Base-by-base conservation (phyloP, 2,888 invertebrate species). In the Ormyrus labotus region DNA sequence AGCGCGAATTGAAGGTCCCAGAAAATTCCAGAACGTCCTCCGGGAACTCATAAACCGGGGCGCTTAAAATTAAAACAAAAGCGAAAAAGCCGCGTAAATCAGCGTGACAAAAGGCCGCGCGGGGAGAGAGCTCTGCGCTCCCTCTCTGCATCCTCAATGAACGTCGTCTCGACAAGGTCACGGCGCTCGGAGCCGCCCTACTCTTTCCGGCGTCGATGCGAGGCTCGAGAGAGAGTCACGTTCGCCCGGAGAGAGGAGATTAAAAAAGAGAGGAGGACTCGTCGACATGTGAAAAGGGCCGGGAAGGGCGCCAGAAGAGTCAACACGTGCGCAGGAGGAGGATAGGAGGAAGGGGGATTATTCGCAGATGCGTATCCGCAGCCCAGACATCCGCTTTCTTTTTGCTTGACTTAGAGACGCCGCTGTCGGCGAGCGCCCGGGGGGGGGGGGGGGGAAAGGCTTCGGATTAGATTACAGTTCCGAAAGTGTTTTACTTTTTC, bases 81-180 rank as follows among this genome's bases (percentile, higher is more conserved):
- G 34, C 34, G 34, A 55, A 45, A 11, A 65, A 58, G 53, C 51
- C 2, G 8, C 10, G n/a, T 57, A 50, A 63, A 57, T n/a, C 55
- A 34, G 48, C 11, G 69, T 57, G 7, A 57, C 57, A 60, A 47
- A 61, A 10, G 57, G 47, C 47, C 45, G 13, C 13, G 13, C n/a
- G 48, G 10, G 34, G 19, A 45, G 51, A 63, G 34, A 74, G 61
- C 50, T 10, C 11, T 34, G 48, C 70, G 63, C 47, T 34, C 34
- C 34, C 34, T 34, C 34, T 4, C 34, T 4, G 53, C 70, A 73
- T 78, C 69, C 65, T 81, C 78, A 74, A 68, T 69, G 58, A 81
- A 83, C 83, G 83, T 80, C 81, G 82, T 60, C 79, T 47, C 72
- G 83, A 82, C 85, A 84, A 85, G 84, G 85, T 85, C 84, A 84